Conservation (phyloP, 2,113 vertebrate genomes). For the Plectropomus leopardus region DNA sequence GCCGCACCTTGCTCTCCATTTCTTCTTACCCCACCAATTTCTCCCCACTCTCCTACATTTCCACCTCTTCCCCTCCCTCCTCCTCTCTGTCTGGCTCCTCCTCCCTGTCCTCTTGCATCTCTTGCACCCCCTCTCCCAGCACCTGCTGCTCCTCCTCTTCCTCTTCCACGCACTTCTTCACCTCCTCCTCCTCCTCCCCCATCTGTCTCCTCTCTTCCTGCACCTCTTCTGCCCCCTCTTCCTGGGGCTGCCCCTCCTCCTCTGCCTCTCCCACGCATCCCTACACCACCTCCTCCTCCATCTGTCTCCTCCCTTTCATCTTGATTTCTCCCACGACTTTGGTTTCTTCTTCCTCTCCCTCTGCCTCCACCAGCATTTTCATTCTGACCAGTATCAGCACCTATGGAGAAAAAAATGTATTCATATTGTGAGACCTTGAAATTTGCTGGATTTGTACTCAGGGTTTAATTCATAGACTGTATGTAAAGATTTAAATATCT, state of each 20-base stretch:
- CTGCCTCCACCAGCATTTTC: conserved; percentile 2
- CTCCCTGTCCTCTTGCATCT: neutral
- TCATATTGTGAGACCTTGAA: conserved; percentile 8
- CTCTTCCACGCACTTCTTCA: neutral
- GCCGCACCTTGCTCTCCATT: neutral
- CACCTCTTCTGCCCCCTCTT: conserved; percentile 9
- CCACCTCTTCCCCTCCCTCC: neutral
- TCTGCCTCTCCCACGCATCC: neutral
- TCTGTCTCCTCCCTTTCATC: conserved; percentile 5
- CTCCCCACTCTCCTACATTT: neutral
- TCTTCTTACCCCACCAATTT: conserved; percentile 25
- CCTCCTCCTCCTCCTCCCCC: neutral
- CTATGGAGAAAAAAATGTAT: conserved; percentile 20
- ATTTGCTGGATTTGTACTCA: neutral
- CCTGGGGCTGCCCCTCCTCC: neutral
- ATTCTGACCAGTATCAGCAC: conserved; percentile 29
- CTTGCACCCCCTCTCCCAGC: neutral
- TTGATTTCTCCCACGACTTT: conserved; percentile 5
- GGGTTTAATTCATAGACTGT: no score
- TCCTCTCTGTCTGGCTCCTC: neutral
- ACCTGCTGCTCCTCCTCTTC: neutral
- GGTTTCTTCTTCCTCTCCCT: conserved; percentile 2
- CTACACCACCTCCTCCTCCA: neutral
- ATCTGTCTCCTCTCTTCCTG: neutral
- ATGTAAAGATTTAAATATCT: no score